These are phyloP conservation scores for Gouania willdenowi DNA, from an alignment of 2,797 vertebrate genomes.

Conservation along the genomic window DNA sequence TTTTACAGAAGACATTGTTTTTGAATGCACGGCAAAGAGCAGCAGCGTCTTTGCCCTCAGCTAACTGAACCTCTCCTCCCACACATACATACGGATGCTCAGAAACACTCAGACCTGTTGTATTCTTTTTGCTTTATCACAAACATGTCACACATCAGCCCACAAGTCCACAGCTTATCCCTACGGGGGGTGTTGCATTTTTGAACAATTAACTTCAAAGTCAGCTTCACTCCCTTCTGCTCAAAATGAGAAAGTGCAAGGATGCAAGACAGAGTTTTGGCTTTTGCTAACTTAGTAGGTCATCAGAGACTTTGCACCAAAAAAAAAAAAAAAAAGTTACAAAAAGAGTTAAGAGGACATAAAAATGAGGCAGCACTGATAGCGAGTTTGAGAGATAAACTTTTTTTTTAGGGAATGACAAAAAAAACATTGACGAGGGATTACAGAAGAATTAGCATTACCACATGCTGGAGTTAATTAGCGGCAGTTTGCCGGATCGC, in stretches of 20 bases:
- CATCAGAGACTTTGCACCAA: constrained; percentile 26
- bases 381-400: constrained; percentile 51
- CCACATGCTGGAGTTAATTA: constrained; percentile 78
- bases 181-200: constrained; percentile 40
- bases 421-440: constrained; percentile 60
- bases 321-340: constrained; percentile 18
- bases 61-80: constrained; percentile 48
- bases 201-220: constrained; percentile 53
- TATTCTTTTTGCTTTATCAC: constrained; percentile 8
- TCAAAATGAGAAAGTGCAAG: constrained; percentile 33
- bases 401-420: constrained; percentile 61
- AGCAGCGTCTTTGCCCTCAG: constrained; percentile 45
- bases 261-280: constrained; percentile 34
- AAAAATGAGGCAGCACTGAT: constrained; percentile 32
- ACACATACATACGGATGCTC: constrained; percentile 40
- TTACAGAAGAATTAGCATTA: constrained; percentile 75
- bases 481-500: constrained; percentile 64
- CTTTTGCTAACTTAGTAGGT: constrained; percentile 33
- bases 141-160: constrained; percentile 36
- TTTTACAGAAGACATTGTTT: constrained; percentile 40
- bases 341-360: constrained; percentile 2
- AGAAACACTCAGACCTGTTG: constrained; percentile 29
- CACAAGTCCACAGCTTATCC: constrained; percentile 47
- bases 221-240: constrained; percentile 36
- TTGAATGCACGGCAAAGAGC: constrained; percentile 35